These are phyloP conservation scores for Blennius ocellaris DNA, from an alignment of 2,113 vertebrate species.

Conservation along the genomic window DNA sequence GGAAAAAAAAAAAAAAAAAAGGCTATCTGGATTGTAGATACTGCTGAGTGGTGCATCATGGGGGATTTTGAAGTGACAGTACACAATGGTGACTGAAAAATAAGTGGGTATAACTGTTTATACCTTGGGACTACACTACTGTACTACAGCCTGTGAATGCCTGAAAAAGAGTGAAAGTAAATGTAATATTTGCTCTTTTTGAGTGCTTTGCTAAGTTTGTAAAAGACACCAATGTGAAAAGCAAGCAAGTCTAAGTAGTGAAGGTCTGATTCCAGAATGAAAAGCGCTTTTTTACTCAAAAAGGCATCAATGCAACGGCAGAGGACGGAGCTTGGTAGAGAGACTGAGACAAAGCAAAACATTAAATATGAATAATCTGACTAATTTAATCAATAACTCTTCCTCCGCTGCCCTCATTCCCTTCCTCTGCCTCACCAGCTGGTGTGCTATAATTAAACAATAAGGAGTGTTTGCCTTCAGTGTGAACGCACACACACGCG, in stretches of 20 bases:
- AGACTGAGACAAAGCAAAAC: conserved; percentile 46
- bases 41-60: too few species aligned
- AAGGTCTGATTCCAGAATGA: not conserved
- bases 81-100: too few species aligned
- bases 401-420: conserved; percentile 42
- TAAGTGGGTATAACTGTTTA: too few species aligned
- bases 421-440: conserved; percentile 59
- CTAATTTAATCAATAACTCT: conserved; percentile 69
- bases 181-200: too few species aligned
- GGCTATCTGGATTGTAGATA: too few species aligned
- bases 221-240: too few species aligned
- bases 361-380: conserved; percentile 69
- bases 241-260: conserved; percentile 10
- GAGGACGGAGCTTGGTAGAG: not conserved
- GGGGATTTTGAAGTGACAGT: too few species aligned
- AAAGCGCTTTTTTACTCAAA: conserved; percentile 13
- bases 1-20: too few species aligned
- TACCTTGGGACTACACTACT: too few species aligned
- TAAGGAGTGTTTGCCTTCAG: conserved; percentile 34
- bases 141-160: too few species aligned
- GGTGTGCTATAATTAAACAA: conserved; percentile 74
- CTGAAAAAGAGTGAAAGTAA: too few species aligned
- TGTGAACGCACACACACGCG: conserved; percentile 13
- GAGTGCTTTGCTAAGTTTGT: too few species aligned
- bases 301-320: not conserved